Evolutionary conservation across 37 sponge, comb jelly and placozoan species (phyloP), one percentile per base, ranked within the genome.

Genomic region (Chondrosia reniformis): DNA sequence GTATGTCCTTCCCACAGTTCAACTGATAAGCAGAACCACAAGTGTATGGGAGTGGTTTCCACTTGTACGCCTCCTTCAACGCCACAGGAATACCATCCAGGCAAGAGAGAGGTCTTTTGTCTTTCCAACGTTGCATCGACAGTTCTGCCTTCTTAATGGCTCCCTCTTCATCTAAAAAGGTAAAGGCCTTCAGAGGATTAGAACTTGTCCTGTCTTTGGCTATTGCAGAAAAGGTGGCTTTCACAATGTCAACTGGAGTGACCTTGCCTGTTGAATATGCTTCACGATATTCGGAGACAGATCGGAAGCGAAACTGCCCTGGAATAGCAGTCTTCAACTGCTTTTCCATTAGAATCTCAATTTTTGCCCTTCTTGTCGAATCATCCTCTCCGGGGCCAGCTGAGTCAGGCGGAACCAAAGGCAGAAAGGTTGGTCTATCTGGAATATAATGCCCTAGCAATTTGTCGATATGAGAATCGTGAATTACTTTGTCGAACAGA

Each of bases 31-130:
- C 21, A 41, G 85, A 42, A 0, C 95, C 95, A 43, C 58, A 74
- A 4, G 45, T 76, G 21, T 72, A 80, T 17, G 63, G 74, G 37
- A 83, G 87, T 12, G 92, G 85, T 30, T 81, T 81, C 46, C 88
- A 81, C 22, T 74, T 77, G 33, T 82, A 79, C 75, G 90, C 87
- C 69, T 85, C 97, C 58, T 97, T 97, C 4, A 97, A 67, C 5
- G 87, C 91, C 17, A 94, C 79, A 25, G 94, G 94, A 45, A 97
- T 75, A 3, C 97, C 97, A 78, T 97, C 97, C 33, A 93, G 46
- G 2, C 67, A 55, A 13, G 92, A 91, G 33, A 97, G 84, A 55
- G 89, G 91, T 21, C 79, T 81, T 19, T 83, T 84, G 27, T 82
- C 74, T 49, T 76, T 67, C 85, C 91, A 97, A 30, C 97, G 59